Base-by-base conservation (phyloP, 2,888 invertebrate species). In the Dicyrtoma fusca region DNA sequence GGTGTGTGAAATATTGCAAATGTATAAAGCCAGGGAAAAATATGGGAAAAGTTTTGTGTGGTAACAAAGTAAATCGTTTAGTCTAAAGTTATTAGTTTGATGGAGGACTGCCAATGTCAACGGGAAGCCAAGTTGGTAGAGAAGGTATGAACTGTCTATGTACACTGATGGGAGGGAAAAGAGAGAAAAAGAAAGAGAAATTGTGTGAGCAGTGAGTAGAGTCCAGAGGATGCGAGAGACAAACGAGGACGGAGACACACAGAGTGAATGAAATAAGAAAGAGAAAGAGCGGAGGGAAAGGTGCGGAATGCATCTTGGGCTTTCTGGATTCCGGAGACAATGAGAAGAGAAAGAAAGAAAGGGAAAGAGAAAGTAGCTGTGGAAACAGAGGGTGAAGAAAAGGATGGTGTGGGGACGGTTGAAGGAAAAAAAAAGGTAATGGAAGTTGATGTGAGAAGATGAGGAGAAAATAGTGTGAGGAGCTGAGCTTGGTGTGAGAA, bases 391-490 rank as follows among this genome's bases (percentile, higher is more conserved):
- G 19, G 49, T 5, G 19, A 49, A 5, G 11, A 19, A 49, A 49
- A 11, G 19, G 3, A 17, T 14, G 42, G 4, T 44, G 26, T 17
- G 34, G 62, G 34, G 23, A 17, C 11, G 44, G 23, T 47, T 55
- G 23, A 45, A 59, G 69, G 21, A 13, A 14, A 70, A 62, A 13
- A 51, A 63, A 70, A 44, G 49, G 26, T 23, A 64, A 71, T 45
- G 49, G 55, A 55, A 65, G 55, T 45, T 23, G 64, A 51, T 26
- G 49, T 21, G 47, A 44, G 34, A 21, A 44, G 5, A 42, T 45
- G n/a, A 26, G 61, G 49, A 34, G 34, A 34, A 14, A 42, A 42
- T 59, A 34, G 34, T 34, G 34, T 5, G 8, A 34, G 34, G 34
- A 34, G 34, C n/a, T 34, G 34, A 34, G 34, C 8, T 34, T 34